These are phyloP conservation scores for Azemiops feae DNA, from an alignment of 2,113 vertebrate genomes.

Conservation along the genomic window DNA sequence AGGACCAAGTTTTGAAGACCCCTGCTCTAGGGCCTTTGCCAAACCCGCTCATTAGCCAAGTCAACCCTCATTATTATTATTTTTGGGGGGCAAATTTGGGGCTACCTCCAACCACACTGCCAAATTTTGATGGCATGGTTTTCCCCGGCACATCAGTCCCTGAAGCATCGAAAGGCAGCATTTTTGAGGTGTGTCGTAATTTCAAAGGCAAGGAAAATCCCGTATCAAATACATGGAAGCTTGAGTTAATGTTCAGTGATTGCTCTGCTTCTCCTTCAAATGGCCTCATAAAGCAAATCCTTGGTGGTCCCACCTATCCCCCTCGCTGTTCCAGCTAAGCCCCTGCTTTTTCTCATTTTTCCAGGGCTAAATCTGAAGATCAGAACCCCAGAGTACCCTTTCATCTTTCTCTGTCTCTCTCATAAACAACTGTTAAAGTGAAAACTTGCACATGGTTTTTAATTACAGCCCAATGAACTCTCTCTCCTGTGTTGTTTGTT, in stretches of 20 bases:
- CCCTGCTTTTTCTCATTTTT: neutral
- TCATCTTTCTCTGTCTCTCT: conserved; percentile 50
- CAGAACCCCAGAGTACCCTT: conserved; percentile 46
- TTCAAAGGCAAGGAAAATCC: neutral
- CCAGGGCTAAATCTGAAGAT: conserved; percentile 45
- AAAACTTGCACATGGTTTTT: conserved; percentile 29
- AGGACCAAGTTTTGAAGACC: too few species aligned
- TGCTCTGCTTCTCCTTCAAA: neutral
- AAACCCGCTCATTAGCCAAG: too few species aligned
- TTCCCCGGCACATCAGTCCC: neutral
- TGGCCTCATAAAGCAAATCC: neutral
- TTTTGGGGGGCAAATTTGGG: neutral
- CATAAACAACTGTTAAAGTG: conserved; percentile 48
- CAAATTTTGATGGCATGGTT: neutral
- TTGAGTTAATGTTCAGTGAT: neutral
- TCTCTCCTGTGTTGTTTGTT: neutral
- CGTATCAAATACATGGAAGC: neutral
- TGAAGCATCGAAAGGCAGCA: neutral
- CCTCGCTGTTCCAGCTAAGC: neutral
- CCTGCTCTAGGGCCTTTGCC: too few species aligned
- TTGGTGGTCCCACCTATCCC: neutral
- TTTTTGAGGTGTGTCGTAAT: neutral
- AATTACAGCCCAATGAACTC: conserved; percentile 43
- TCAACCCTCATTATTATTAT: too few species aligned
- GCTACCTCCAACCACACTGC: neutral